A percentile compares a stretch with the other conserved stretches of the same genome.
Conservation (phyloP, 2,888 invertebrate genomes). For the Erebia ligea region DNA sequence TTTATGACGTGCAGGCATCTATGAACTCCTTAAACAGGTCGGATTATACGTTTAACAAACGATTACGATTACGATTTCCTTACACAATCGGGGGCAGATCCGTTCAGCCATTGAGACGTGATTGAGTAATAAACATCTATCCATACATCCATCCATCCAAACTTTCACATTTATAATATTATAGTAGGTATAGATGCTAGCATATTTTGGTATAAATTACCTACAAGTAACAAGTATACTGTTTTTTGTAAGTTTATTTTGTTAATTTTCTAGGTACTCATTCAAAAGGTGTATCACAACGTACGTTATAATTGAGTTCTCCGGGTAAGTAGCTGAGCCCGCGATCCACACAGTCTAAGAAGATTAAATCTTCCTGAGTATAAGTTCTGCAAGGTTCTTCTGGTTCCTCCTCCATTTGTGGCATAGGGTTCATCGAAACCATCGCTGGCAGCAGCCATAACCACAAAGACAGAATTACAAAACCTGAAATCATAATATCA, state of each 20-base stretch:
- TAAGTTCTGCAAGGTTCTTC: conserved; percentile 56
- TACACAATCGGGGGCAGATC: no score
- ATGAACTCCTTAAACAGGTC: no score
- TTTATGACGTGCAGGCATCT: no score
- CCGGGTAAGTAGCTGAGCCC: conserved; percentile 67
- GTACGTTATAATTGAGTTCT: conserved; percentile 63
- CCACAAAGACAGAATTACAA: conserved; percentile 48
- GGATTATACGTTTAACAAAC: no score
- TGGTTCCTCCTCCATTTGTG: conserved; percentile 47
- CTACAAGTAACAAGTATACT: no score
- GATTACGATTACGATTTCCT: no score
- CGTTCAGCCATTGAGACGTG: no score
- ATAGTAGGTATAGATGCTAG: no score
- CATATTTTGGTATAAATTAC: no score
- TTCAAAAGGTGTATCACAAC: conserved; percentile 46
- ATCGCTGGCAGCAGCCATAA: conserved; percentile 61
- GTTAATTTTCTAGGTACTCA: neutral
- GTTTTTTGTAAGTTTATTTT: neutral
- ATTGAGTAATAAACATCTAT: no score
- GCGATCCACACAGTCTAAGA: conserved; percentile 67
- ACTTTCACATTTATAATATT: no score
- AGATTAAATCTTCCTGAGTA: conserved; percentile 49
- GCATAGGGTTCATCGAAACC: conserved; percentile 54
- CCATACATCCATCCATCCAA: no score
- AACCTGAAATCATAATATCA: conserved; percentile 21